Base-by-base conservation (phyloP, 2,888 invertebrate species). In the Anaspis maculata region DNA sequence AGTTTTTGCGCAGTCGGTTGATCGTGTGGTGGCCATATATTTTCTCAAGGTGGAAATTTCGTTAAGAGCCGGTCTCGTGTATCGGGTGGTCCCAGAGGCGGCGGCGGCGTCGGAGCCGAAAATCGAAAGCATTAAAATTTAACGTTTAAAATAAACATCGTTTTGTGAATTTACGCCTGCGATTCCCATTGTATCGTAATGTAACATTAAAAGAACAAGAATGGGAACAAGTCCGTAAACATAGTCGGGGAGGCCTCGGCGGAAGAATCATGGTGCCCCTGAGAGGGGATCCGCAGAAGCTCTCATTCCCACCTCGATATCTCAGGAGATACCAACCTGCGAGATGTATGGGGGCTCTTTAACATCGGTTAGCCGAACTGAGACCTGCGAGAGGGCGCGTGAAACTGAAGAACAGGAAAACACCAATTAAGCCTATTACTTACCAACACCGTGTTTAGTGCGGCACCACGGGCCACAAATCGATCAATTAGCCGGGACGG, bases 261-360 rank as follows among this genome's bases (percentile, higher is more conserved):
- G 52, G 59, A 63, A 64, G 64, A 64, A 60, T 63, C 64, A 64
- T 64, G 52, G 59, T 49, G 61, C 64, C 64, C 62, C 48, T 50
- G 64, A 63, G 63, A 61, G 58, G 58, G 53, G 56, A 55, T 48
- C 57, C 52, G 9, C n/a, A 46, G 54, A 53, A 51, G 54, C 54
- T 56, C 53, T 57, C 59, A 54, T 59, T 61, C 59, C 58, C 61
- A 56, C 56, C 54, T 54, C 57, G 46, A 48, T 51, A 58, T 59
- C 59, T 57, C 59, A 46, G 41, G 58, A 59, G 59, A 57, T 54
- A 50, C 50, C n/a, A 48, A 49, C 53, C 52, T 46, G 54, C 48
- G 52, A 61, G 62, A 61, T 60, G 57, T 59, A 61, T 61, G 59
- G 61, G 54, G 52, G 48, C 60, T 61, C 61, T 61, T 62, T 62